These are phyloP conservation scores for Mythimna impura DNA, from an alignment of 2,888 invertebrate genomes.

Conservation along the genomic window DNA sequence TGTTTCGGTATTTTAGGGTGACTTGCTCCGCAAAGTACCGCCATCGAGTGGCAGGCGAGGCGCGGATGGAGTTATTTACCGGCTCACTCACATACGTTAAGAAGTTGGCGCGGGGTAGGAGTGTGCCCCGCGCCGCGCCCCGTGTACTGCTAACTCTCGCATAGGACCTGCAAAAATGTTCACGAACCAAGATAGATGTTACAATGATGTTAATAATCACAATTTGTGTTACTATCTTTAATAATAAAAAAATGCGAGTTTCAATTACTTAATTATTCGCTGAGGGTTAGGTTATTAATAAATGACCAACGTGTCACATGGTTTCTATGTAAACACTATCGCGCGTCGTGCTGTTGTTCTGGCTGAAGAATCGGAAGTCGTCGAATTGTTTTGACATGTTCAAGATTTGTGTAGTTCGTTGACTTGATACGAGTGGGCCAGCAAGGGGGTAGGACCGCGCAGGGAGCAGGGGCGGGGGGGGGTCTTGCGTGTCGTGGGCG, in stretches of 20 bases:
- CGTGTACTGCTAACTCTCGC: slow-evolving; percentile 12
- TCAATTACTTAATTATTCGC: neutral
- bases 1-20: slow-evolving; percentile 11
- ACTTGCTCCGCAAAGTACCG: slow-evolving; percentile 8
- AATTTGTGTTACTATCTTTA: too few species aligned
- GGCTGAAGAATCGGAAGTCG: slow-evolving; percentile 9
- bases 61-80: slow-evolving; percentile 44
- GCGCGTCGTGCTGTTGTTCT: neutral
- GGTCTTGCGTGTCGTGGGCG: slow-evolving; percentile 18
- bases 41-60: slow-evolving; percentile 38
- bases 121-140: neutral
- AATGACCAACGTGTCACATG: neutral
- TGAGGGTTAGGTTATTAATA: neutral
- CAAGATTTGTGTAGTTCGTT: slow-evolving; percentile 37
- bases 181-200: neutral
- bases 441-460: neutral
- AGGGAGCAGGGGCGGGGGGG: neutral
- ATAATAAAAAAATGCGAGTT: too few species aligned
- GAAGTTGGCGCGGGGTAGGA: slow-evolving; percentile 28
- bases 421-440: slow-evolving; percentile 5
- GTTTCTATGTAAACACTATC: neutral
- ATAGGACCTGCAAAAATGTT: slow-evolving; percentile 2
- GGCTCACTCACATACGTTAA: slow-evolving; percentile 31
- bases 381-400: slow-evolving; percentile 45
- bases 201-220: too few species aligned